Conservation (phyloP, 2,113 vertebrate genomes). For the Pterocles gutturalis region DNA sequence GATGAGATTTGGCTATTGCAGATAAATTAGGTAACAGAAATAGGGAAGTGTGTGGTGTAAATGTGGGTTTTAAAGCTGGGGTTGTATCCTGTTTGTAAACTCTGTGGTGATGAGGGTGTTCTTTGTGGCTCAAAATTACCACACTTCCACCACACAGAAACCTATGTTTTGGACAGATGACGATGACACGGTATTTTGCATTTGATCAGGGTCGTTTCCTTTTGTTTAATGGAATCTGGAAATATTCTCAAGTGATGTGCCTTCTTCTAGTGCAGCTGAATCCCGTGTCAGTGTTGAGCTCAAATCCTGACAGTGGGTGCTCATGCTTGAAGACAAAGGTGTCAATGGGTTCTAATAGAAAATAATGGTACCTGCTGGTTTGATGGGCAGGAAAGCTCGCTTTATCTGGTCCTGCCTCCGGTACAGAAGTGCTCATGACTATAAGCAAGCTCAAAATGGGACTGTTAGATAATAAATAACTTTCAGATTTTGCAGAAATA, state of each 20-base stretch:
- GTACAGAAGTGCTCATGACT: not conserved
- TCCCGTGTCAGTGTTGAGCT: not conserved
- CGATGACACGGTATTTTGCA: accelerated
- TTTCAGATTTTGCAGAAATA: not conserved
- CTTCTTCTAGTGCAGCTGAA: not conserved
- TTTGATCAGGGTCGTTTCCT: not conserved
- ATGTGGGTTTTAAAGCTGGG: not conserved
- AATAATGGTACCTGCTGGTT: not conserved
- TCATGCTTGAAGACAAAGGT: not conserved
- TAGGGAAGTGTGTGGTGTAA: not conserved
- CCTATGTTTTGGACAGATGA: not conserved
- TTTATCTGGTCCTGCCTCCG: not conserved
- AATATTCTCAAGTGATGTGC: not conserved
- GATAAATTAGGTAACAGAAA: not conserved
- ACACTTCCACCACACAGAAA: not conserved
- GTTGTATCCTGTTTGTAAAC: not conserved
- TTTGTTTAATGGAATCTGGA: not conserved
- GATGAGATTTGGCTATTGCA: not conserved
- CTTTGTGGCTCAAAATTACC: not conserved
- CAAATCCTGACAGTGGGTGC: not conserved
- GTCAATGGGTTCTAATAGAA: not conserved
- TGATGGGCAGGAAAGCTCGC: not conserved
- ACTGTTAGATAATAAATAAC: not conserved
- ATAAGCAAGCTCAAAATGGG: not conserved
- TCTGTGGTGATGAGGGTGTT: not conserved